These are phyloP conservation scores for Spongia lamella DNA, from an alignment of 37 sponge, comb jelly and placozoan genomes.

Conservation along the genomic window DNA sequence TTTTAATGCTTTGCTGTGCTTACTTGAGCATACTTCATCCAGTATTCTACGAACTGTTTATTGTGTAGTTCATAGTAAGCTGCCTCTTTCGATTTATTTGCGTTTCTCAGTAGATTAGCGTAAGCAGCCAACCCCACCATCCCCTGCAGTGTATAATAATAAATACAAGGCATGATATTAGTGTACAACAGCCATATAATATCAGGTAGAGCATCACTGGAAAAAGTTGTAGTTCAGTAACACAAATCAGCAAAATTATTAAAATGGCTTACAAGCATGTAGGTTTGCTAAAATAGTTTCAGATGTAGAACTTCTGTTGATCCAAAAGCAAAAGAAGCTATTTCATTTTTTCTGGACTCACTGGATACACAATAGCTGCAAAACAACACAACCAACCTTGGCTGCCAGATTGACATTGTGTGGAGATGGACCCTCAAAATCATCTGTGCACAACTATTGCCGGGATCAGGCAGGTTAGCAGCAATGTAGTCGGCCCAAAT, in stretches of 20 bases:
- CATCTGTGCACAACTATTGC: slow-evolving; percentile 80
- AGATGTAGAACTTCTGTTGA: background rate
- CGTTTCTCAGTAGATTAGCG: slow-evolving; percentile 39
- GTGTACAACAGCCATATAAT: background rate
- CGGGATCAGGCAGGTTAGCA: slow-evolving; percentile 61
- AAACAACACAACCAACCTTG: slow-evolving; percentile 47
- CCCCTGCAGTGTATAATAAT: slow-evolving; percentile 40
- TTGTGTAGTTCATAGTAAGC: slow-evolving; percentile 4
- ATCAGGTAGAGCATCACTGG: background rate
- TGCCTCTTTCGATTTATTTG: slow-evolving; percentile 18
- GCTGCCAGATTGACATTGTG: slow-evolving; percentile 76
- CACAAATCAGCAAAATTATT: too few species aligned
- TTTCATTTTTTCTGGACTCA: background rate
- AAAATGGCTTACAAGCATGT: too few species aligned
- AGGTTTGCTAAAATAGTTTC: background rate
- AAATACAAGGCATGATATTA: background rate
- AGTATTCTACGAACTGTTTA: slow-evolving; percentile 40
- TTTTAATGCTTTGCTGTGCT: background rate
- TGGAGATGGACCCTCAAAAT: slow-evolving; percentile 73
- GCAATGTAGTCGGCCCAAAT: slow-evolving; percentile 58
- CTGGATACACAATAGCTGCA: too few species aligned
- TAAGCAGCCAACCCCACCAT: slow-evolving; percentile 55
- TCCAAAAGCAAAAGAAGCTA: background rate
- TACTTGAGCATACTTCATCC: slow-evolving; percentile 37
- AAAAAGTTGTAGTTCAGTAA: too few species aligned